Evolutionary conservation across 2,113 vertebrate genomes (phyloP).

Genomic region (Melospiza melodia): DNA sequence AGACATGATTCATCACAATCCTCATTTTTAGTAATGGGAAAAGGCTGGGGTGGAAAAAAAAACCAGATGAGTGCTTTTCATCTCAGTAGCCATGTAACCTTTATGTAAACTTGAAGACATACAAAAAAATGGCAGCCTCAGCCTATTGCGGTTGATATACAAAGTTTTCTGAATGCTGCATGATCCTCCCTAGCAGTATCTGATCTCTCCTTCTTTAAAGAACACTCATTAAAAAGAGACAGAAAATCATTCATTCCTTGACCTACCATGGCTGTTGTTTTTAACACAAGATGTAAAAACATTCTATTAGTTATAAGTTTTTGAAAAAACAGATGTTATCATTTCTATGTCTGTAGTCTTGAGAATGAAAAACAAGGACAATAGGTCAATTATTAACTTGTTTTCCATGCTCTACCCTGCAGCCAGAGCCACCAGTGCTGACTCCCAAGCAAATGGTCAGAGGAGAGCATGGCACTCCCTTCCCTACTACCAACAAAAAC

Average conservation of each 20-base stretch:
- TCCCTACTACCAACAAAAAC: neutral
- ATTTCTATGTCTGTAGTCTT: conserved; percentile 8
- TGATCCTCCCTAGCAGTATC: neutral
- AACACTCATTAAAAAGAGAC: neutral
- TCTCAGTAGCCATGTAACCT: conserved; percentile 59
- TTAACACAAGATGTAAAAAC: conserved; percentile 11
- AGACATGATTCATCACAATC: conserved; percentile 59
- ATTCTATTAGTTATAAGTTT: neutral
- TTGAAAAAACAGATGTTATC: conserved; percentile 56
- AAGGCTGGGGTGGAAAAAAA: conserved; percentile 3
- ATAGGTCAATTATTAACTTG: conserved; percentile 56
- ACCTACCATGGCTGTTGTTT: conserved; percentile 32
- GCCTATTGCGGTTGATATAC: neutral
- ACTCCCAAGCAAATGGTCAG: neutral
- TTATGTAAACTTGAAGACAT: conserved; percentile 49
- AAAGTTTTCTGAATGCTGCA: conserved; percentile 14
- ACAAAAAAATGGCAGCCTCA: conserved; percentile 28
- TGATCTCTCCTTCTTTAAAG: conserved; percentile 24
- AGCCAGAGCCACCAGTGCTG: neutral
- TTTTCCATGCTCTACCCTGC: neutral
- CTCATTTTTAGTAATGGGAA: conserved; percentile 53
- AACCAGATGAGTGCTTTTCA: conserved; percentile 6
- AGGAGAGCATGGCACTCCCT: neutral
- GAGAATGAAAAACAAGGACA: conserved; percentile 38
- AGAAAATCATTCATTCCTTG: conserved; percentile 27